Evolutionary conservation across 2,113 vertebrate species (phyloP).

Genomic region (Ictalurus furcatus): DNA sequence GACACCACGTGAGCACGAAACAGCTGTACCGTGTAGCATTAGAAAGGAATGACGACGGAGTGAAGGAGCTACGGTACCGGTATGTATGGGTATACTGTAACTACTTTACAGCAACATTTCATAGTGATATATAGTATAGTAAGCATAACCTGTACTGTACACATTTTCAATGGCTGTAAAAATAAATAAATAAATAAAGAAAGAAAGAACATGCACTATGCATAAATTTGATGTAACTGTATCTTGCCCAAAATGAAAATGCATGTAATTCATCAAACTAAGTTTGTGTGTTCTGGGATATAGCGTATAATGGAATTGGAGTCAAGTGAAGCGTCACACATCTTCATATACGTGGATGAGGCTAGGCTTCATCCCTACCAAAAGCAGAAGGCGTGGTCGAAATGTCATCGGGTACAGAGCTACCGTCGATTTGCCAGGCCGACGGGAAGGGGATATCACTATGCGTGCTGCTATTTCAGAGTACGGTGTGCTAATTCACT

Average conservation of each 20-base stretch:
- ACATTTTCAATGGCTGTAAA: too few relatives aligned
- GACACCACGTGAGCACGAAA: slow-evolving; percentile 21
- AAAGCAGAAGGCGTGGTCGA: too few relatives aligned
- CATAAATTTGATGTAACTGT: slow-evolving; percentile 23
- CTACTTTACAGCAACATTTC: too few relatives aligned
- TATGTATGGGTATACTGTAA: slow-evolving; percentile 12
- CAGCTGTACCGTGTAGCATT: slow-evolving; percentile 37
- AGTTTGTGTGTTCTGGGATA: slow-evolving; percentile 24
- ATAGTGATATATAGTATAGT: too few relatives aligned
- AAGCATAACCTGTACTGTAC: too few relatives aligned
- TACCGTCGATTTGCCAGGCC: too few relatives aligned
- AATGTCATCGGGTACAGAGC: too few relatives aligned
- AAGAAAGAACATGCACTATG: neutral
- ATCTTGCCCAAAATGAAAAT: slow-evolving; percentile 29
- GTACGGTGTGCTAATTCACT: too few relatives aligned
- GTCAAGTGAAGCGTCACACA: slow-evolving; percentile 23
- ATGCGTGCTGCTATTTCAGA: too few relatives aligned
- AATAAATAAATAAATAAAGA: too few relatives aligned
- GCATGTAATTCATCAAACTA: neutral
- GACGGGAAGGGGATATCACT: too few relatives aligned
- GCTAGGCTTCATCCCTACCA: too few relatives aligned
- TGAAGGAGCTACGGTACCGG: slow-evolving; percentile 24
- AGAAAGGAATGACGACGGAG: slow-evolving; percentile 34
- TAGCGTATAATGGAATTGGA: slow-evolving; percentile 31
- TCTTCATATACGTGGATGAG: slow-evolving; percentile 35